phyloP scores from a whole-genome alignment of 1,140 invertebrate genomes.

The Magallana angulata region DNA sequence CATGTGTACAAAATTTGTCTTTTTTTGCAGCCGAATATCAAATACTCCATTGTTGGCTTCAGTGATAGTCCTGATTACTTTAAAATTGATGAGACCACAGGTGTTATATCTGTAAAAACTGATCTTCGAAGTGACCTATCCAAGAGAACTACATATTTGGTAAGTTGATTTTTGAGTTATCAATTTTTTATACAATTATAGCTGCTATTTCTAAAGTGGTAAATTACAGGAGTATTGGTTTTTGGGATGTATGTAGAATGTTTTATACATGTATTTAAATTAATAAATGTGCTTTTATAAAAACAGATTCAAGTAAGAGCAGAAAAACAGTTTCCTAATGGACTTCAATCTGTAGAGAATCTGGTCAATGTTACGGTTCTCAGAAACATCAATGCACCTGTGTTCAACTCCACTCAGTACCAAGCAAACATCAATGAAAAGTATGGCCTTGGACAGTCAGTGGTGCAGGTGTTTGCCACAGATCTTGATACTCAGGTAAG shows the following conservation, averaged over 20 bases:
- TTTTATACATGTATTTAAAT: too few relatives aligned
- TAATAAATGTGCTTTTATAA: too few relatives aligned
- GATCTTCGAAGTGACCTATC: conserved; percentile 56
- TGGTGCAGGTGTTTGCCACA: conserved; percentile 86
- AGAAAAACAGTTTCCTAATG: conserved; percentile 57
- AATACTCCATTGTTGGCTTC: conserved; percentile 66
- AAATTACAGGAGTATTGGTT: too few relatives aligned
- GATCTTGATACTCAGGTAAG: conserved; percentile 60
- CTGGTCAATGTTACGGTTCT: conserved; percentile 88
- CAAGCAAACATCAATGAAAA: conserved; percentile 89
- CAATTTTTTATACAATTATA: too few relatives aligned
- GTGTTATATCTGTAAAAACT: conserved; percentile 63
- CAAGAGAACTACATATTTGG: conserved; percentile 49
- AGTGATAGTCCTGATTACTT: conserved; percentile 72
- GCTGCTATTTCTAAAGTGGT: too few relatives aligned
- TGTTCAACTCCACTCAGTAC: conserved; percentile 87
- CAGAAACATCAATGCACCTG: conserved; percentile 90
- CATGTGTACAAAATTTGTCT: not conserved
- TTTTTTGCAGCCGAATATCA: conserved; percentile 65
- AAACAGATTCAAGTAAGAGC: conserved; percentile 67
- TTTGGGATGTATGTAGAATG: too few relatives aligned
- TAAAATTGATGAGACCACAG: conserved; percentile 67
- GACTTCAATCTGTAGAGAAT: conserved; percentile 81
- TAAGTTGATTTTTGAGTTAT: conserved; percentile 34
- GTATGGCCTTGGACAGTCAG: conserved; percentile 84